These are phyloP conservation scores for Propsilocerus akamusi DNA, from an alignment of 1,140 invertebrate species.

Conservation along the genomic window DNA sequence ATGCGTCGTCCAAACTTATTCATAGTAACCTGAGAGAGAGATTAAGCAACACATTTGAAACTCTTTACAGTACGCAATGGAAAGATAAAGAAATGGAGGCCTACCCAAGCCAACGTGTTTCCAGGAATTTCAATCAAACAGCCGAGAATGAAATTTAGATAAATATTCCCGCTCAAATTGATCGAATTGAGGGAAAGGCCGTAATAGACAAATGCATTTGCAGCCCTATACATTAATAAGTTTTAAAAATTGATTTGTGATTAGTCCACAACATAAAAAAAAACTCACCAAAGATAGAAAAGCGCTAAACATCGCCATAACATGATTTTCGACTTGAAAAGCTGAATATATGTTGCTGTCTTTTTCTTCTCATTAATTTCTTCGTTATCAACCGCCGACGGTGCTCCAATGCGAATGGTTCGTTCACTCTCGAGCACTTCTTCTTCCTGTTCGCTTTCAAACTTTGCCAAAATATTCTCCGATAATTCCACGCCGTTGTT, in stretches of 20 bases:
- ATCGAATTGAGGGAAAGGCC: conserved; percentile 49
- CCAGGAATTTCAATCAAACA: conserved; percentile 39
- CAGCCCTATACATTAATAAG: conserved; percentile 15
- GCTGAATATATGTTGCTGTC: background rate
- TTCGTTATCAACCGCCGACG: background rate
- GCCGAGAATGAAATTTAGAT: conserved; percentile 35
- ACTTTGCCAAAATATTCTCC: conserved; percentile 20
- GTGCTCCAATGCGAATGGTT: background rate
- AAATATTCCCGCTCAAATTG: conserved; percentile 42
- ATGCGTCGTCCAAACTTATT: conserved; percentile 31
- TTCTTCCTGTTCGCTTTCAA: conserved; percentile 8
- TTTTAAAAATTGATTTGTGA: background rate
- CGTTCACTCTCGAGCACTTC: background rate
- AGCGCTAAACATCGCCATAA: conserved; percentile 26
- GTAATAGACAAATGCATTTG: conserved; percentile 51
- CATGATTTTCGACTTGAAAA: conserved; percentile 27
- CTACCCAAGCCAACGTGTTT: conserved; percentile 22
- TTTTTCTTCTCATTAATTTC: too few species aligned
- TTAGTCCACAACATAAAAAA: too few species aligned
- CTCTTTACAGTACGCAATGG: too few species aligned
- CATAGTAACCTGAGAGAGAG: conserved; percentile 22
- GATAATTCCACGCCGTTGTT: conserved; percentile 31
- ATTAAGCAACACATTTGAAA: too few species aligned
- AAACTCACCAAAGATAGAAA: conserved; percentile 27
- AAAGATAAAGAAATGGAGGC: background rate